phyloP scores from a whole-genome alignment of 2,113 vertebrate genomes.

The Rissa tridactyla region DNA sequence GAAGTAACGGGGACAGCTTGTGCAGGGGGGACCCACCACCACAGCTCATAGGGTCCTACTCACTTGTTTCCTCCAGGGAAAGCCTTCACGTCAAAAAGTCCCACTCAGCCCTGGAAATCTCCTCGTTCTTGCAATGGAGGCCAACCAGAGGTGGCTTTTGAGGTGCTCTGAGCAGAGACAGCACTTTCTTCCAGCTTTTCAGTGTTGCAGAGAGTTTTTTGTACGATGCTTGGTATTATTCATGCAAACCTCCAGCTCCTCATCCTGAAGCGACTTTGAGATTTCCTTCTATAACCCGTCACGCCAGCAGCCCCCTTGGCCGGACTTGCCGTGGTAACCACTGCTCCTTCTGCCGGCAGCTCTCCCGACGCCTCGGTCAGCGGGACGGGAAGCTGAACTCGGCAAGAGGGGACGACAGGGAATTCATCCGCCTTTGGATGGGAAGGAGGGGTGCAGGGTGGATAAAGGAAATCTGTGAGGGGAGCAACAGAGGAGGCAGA shows the following conservation, averaged over 20 bases:
- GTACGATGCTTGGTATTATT: not conserved
- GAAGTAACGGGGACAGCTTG: not conserved
- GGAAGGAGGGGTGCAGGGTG: not conserved
- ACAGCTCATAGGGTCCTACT: not conserved
- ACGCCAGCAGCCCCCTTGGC: not conserved
- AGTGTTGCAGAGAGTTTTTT: not conserved
- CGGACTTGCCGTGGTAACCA: not conserved
- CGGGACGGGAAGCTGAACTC: not conserved
- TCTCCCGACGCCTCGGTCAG: not conserved
- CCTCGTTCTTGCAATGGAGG: not conserved
- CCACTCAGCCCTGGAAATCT: not conserved
- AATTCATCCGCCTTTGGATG: not conserved
- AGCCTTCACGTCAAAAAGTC: not conserved
- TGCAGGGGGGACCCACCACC: not conserved
- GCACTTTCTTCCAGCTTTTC: not conserved
- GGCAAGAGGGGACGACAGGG: fast-evolving
- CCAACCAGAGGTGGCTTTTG: not conserved
- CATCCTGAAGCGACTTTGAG: not conserved
- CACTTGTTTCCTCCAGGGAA: not conserved
- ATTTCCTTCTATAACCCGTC: not conserved
- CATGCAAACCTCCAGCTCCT: not conserved
- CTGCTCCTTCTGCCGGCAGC: not conserved
- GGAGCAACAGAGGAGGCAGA: not conserved
- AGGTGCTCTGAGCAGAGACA: not conserved
- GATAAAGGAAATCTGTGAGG: not conserved